phyloP scores from a whole-genome alignment of 2,888 invertebrate species.

The Athetis lepigone region DNA sequence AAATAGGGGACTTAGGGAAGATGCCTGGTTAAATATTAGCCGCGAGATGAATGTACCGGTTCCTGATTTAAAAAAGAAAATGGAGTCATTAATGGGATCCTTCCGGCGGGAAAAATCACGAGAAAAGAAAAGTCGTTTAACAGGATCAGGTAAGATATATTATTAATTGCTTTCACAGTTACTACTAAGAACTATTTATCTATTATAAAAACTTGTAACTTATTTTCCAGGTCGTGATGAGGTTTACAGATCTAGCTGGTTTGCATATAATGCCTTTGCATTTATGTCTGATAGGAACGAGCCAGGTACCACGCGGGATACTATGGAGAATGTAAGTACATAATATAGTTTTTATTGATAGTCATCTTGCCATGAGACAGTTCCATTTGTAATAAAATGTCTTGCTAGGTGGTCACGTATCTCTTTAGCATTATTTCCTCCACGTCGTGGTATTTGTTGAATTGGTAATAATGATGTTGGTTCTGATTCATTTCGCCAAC shows the following conservation, averaged over 20 bases:
- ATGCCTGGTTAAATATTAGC: slow-evolving; percentile 36
- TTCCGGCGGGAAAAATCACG: slow-evolving; percentile 11
- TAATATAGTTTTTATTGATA: too few species aligned
- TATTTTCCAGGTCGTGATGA: too few species aligned
- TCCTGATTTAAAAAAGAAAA: slow-evolving; percentile 19
- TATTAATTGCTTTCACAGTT: slow-evolving; percentile 4
- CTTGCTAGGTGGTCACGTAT: slow-evolving; percentile 51
- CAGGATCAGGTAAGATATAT: slow-evolving; percentile 10
- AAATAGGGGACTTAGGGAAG: slow-evolving; percentile 47
- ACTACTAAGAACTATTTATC: too few species aligned
- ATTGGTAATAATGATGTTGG: slow-evolving; percentile 34
- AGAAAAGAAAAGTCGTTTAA: slow-evolving; percentile 21
- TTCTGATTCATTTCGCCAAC: slow-evolving; percentile 41
- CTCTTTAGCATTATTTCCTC: too few species aligned
- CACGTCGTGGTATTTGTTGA: slow-evolving; percentile 46
- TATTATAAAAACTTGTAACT: too few species aligned
- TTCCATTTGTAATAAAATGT: slow-evolving; percentile 53
- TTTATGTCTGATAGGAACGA: slow-evolving; percentile 38
- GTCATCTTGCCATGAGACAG: slow-evolving; percentile 4
- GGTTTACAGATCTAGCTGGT: too few species aligned
- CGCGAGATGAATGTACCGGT: slow-evolving; percentile 19
- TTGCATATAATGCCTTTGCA: slow-evolving; percentile 6
- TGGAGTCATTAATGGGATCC: slow-evolving; percentile 19
- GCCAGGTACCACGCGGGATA: slow-evolving; percentile 44
- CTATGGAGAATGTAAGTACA: slow-evolving; percentile 43